These are phyloP conservation scores for Poecile montanus DNA, from an alignment of 2,797 vertebrate species.

Conservation along the genomic window DNA sequence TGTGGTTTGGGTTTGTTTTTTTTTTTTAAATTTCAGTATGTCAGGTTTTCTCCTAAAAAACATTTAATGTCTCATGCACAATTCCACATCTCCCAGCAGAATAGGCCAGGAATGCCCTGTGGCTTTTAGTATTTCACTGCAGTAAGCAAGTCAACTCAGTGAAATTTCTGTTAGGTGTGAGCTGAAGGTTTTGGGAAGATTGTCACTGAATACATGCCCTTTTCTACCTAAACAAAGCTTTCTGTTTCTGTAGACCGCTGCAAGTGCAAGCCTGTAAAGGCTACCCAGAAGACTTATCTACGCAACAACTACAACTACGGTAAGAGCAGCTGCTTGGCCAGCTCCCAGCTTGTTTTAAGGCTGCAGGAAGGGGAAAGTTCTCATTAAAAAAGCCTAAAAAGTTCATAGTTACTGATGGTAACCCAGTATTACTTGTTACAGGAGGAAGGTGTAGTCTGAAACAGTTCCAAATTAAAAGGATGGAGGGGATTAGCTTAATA, in stretches of 20 bases:
- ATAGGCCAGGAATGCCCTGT: not conserved
- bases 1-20: not conserved
- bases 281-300: slow-evolving; percentile 85
- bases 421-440: not conserved
- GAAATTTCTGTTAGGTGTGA: not conserved
- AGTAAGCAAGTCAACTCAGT: not conserved
- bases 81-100: not conserved
- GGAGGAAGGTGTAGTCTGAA: not conserved
- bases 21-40: not conserved
- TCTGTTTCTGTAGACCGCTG: slow-evolving; percentile 85
- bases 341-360: not conserved
- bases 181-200: not conserved
- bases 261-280: slow-evolving; percentile 87
- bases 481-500: not conserved
- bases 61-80: not conserved
- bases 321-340: slow-evolving; percentile 69
- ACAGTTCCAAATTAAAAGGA: not conserved
- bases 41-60: not conserved
- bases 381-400: not conserved
- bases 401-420: not conserved
- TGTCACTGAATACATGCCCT: not conserved
- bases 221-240: slow-evolving; percentile 1
- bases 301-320: slow-evolving; percentile 98
- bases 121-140: not conserved
- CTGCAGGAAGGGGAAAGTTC: not conserved